phyloP scores from a whole-genome alignment of 2,797 vertebrate species.

The Enteromius unitaeniatus region DNA sequence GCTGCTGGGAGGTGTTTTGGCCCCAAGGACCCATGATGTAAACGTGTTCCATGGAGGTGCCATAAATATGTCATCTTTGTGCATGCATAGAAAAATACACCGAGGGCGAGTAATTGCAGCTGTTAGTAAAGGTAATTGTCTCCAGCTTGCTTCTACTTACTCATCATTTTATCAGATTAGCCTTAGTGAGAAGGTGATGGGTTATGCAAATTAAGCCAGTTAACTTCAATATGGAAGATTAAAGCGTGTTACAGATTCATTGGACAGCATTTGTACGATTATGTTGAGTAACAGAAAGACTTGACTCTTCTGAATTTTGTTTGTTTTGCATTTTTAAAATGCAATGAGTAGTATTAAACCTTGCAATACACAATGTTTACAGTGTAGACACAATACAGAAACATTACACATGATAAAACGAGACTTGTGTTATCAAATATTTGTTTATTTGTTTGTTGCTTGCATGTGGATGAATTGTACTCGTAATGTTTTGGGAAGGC shows the following conservation, averaged over 20 bases:
- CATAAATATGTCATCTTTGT: slow-evolving; percentile 43
- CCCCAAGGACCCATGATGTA: slow-evolving; percentile 29
- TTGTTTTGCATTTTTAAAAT: not conserved
- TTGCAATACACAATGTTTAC: not conserved
- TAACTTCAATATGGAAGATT: not conserved
- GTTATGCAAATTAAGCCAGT: slow-evolving; percentile 19
- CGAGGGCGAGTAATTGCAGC: slow-evolving; percentile 18
- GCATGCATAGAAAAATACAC: slow-evolving; percentile 14
- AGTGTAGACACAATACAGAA: not conserved
- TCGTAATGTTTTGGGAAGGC: not conserved
- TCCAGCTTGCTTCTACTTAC: slow-evolving; percentile 31
- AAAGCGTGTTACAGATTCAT: not conserved
- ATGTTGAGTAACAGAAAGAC: not conserved
- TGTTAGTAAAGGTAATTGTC: slow-evolving; percentile 39
- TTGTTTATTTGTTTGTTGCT: not conserved
- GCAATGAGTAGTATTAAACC: not conserved
- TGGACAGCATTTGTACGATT: not conserved
- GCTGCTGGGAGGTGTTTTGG: slow-evolving; percentile 17
- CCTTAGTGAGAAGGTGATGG: slow-evolving; percentile 27
- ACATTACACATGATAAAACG: not conserved
- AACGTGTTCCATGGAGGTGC: not conserved
- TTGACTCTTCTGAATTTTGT: not conserved
- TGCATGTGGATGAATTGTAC: not conserved
- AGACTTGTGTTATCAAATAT: not conserved
- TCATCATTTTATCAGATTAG: slow-evolving; percentile 34